phyloP scores from a whole-genome alignment of 2,888 invertebrate species.

The Napeogenes sylphis region DNA sequence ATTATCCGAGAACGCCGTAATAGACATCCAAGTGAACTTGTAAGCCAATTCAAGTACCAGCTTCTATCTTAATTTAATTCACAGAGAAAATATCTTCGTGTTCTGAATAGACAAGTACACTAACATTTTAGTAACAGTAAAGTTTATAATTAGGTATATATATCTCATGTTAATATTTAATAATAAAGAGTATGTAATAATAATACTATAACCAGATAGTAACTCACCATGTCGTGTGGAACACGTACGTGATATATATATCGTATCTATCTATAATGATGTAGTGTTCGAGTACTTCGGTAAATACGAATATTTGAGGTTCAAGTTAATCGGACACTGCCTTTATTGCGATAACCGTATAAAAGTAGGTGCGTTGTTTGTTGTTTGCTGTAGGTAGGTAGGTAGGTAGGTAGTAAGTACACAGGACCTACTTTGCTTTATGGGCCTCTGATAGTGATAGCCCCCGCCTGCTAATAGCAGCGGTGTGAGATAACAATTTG shows the following conservation, averaged over 20 bases:
- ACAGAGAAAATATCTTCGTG: slow-evolving; percentile 14
- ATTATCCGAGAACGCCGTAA: neutral
- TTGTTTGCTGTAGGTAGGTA: slow-evolving; percentile 11
- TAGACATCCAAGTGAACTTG: slow-evolving; percentile 3
- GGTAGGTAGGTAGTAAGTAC: slow-evolving; percentile 14
- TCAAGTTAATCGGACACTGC: slow-evolving; percentile 1
- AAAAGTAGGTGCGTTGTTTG: slow-evolving; percentile 18
- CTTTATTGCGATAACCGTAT: slow-evolving; percentile 9
- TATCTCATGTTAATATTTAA: too few relatives aligned
- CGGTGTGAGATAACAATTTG: neutral
- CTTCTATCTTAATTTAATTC: slow-evolving; percentile 15
- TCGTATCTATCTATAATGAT: too few relatives aligned
- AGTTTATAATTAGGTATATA: neutral
- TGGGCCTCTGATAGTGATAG: slow-evolving; percentile 13
- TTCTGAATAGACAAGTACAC: slow-evolving; percentile 12
- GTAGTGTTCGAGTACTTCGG: too few relatives aligned
- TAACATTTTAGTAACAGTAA: neutral
- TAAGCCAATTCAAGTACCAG: slow-evolving; percentile 13
- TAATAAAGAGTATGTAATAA: too few relatives aligned
- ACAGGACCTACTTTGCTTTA: slow-evolving; percentile 24
- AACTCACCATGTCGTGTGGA: too few relatives aligned
- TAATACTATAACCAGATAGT: too few relatives aligned
- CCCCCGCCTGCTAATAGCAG: neutral
- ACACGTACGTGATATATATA: too few relatives aligned
- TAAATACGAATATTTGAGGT: too few relatives aligned